These are phyloP conservation scores for Phengaris alcon DNA, from an alignment of 2,888 invertebrate genomes.

Conservation along the genomic window DNA sequence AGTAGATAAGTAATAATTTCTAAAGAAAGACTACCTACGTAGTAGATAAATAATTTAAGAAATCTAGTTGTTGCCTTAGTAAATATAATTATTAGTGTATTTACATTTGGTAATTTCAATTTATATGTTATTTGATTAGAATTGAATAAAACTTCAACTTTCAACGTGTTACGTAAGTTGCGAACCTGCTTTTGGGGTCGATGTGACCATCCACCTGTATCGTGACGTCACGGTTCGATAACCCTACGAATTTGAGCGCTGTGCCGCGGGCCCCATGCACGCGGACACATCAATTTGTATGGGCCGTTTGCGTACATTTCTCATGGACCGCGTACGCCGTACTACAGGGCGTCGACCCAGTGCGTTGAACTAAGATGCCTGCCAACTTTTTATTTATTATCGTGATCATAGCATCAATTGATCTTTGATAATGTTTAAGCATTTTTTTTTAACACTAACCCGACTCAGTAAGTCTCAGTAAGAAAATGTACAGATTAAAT, in stretches of 20 bases:
- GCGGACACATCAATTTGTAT: constrained; percentile 55
- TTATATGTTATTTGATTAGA: neutral
- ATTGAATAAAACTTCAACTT: constrained; percentile 9
- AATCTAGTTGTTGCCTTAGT: too few species aligned
- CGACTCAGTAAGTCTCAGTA: too few species aligned
- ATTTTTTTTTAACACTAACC: too few species aligned
- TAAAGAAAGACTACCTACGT: too few species aligned
- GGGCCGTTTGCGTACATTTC: constrained; percentile 64
- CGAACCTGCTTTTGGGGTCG: constrained; percentile 43
- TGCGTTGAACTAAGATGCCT: constrained; percentile 70
- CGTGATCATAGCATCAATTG: constrained; percentile 36
- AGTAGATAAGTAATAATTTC: too few species aligned
- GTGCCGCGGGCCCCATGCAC: constrained; percentile 34
- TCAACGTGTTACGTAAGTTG: neutral
- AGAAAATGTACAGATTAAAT: too few species aligned
- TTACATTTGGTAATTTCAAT: too few species aligned
- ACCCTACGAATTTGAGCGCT: constrained; percentile 47
- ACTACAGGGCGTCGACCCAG: constrained; percentile 71
- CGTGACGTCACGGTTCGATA: constrained; percentile 66
- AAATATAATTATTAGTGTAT: too few species aligned
- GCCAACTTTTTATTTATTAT: constrained; percentile 57
- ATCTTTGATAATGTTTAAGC: too few species aligned
- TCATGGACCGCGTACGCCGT: constrained; percentile 73
- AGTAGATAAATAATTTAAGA: too few species aligned
- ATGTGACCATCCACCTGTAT: constrained; percentile 64